Percentiles rank a stretch among this genome's conserved stretches.
Evolutionary conservation across 2,113 vertebrate species (phyloP).

Genomic region (Gallinago media): DNA sequence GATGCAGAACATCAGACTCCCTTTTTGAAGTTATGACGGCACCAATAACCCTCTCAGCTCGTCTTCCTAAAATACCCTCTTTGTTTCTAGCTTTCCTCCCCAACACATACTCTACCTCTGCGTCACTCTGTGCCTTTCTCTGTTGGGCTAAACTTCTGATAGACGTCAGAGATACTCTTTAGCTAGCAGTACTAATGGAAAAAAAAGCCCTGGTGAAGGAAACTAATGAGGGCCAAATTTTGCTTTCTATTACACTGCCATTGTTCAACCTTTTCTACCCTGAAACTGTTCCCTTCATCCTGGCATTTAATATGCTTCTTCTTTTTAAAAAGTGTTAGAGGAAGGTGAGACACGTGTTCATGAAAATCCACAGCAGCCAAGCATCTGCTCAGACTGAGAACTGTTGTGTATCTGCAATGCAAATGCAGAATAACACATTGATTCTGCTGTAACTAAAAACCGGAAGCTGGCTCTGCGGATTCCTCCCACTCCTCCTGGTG

Average conservation of each 20-base stretch:
- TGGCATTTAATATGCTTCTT: neutral
- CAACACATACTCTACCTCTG: neutral
- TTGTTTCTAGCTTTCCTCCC: neutral
- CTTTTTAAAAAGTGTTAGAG: neutral
- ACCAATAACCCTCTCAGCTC: neutral
- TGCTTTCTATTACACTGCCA: constrained; percentile 52
- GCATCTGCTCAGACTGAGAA: constrained; percentile 14
- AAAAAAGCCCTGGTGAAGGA: neutral
- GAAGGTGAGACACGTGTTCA: constrained; percentile 1
- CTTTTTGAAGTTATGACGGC: neutral
- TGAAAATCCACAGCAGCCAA: neutral
- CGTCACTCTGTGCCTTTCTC: neutral
- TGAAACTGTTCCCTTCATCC: constrained; percentile 16
- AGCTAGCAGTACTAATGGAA: neutral
- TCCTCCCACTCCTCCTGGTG: constrained; percentile 64
- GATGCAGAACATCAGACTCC: neutral
- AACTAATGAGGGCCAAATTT: constrained; percentile 18
- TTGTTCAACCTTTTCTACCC: constrained; percentile 48
- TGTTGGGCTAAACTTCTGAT: neutral
- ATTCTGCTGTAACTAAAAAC: constrained; percentile 47
- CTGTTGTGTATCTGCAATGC: constrained; percentile 55
- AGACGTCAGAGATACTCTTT: neutral
- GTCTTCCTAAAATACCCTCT: neutral
- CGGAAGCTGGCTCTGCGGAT: constrained; percentile 60
- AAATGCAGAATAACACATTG: constrained; percentile 54